Conservation (phyloP, 2,797 vertebrate species). For the Lepus townsendii region DNA sequence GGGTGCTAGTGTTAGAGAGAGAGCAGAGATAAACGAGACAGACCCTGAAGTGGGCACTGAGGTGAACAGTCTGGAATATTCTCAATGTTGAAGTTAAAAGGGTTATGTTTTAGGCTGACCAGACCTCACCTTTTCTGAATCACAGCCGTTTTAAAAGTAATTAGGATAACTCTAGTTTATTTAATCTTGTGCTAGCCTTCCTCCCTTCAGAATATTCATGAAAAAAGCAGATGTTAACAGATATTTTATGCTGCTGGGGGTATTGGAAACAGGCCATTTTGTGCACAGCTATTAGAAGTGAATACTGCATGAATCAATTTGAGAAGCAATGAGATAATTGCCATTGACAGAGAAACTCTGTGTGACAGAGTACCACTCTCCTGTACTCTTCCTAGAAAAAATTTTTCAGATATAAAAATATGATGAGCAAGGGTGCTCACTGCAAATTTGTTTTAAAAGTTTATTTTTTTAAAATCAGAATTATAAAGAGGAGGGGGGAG, state of each 20-base stretch:
- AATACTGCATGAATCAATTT: not conserved
- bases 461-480: too few relatives aligned
- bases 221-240: conserved; percentile 24
- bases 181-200: not conserved
- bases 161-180: not conserved
- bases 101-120: not conserved
- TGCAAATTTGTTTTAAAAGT: not conserved
- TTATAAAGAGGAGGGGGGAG: too few relatives aligned
- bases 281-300: not conserved
- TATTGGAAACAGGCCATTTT: not conserved
- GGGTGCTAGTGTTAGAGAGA: not conserved
- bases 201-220: not conserved
- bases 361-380: not conserved
- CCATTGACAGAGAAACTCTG: not conserved
- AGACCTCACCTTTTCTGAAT: conserved; percentile 15
- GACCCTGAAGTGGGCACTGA: not conserved
- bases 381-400: not conserved
- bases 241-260: not conserved
- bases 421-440: not conserved
- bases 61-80: not conserved
- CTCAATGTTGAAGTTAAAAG: conserved; percentile 54
- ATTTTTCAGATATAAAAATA: not conserved
- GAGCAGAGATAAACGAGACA: conserved; percentile 43
- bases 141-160: not conserved
- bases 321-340: not conserved